Percentiles rank a stretch among this genome's conserved stretches.
phyloP scores from a whole-genome alignment of 2,888 invertebrate species.

The Ophioninae sp. region DNA sequence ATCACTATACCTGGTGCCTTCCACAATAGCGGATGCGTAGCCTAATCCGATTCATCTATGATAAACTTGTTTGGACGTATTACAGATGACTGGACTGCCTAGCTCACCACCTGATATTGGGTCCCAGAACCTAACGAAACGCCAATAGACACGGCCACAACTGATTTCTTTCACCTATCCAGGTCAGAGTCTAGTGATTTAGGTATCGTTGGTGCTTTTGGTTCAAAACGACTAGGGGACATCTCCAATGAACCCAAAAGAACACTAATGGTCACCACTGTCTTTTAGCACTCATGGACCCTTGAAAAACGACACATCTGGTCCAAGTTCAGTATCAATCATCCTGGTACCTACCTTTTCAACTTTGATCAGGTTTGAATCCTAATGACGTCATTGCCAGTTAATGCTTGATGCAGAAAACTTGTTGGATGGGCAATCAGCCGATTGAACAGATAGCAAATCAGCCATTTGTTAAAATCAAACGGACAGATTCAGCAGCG shows the following conservation, averaged over 20 bases:
- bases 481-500: neutral
- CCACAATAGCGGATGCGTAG: constrained; percentile 12
- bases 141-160: neutral
- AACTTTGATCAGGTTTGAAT: no score
- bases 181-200: neutral
- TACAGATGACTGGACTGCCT: neutral
- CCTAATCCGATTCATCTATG: constrained; percentile 21
- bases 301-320: no score
- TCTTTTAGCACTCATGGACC: no score
- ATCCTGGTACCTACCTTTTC: no score
- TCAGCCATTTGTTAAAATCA: neutral
- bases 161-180: neutral
- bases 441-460: neutral
- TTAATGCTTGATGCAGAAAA: no score
- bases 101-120: neutral
- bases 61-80: neutral
- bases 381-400: no score
- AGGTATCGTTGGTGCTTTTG: no score
- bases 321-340: no score
- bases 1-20: neutral
- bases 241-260: no score
- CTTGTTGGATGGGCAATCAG: no score
- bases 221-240: no score
- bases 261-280: no score
- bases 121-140: neutral